phyloP scores from a whole-genome alignment of 2,797 vertebrate genomes.

The Acrossocheilus wenchowensis region DNA sequence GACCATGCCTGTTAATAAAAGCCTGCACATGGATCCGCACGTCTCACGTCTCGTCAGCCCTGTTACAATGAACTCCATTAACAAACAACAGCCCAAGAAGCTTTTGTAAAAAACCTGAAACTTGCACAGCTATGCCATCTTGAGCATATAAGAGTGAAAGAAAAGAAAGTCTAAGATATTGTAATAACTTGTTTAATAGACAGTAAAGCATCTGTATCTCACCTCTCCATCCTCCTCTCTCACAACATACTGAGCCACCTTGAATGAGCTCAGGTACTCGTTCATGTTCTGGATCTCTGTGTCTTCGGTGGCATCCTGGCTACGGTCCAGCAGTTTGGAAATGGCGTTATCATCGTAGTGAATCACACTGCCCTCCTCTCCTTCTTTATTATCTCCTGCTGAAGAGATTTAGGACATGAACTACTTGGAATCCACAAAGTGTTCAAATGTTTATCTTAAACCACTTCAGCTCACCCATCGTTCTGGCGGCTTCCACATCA shows the following conservation, averaged over 20 bases:
- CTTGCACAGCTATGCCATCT: not conserved
- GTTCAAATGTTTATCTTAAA: not conserved
- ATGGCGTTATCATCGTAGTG: conserved; percentile 97
- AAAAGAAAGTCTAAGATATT: not conserved
- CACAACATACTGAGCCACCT: conserved; percentile 98
- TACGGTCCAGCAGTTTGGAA: conserved; percentile 95
- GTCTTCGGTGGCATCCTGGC: conserved; percentile 93
- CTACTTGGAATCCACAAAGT: conserved; percentile 2
- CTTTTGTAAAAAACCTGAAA: not conserved
- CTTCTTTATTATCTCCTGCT: conserved; percentile 91
- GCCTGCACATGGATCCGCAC: too few relatives aligned
- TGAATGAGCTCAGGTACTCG: conserved; percentile 99
- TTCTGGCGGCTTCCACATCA: conserved; percentile 86
- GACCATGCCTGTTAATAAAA: too few relatives aligned
- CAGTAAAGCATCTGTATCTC: conserved; percentile 60
- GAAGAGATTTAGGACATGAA: conserved; percentile 17
- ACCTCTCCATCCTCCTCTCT: conserved; percentile 98
- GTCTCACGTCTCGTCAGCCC: too few relatives aligned
- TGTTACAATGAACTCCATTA: not conserved
- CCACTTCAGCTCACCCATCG: conserved; percentile 29
- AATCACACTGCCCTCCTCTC: conserved; percentile 96
- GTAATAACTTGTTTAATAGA: not conserved
- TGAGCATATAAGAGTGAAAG: not conserved
- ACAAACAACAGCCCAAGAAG: not conserved
- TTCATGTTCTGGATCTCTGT: conserved; percentile 99